phyloP scores from a whole-genome alignment of 2,888 invertebrate genomes.

The Lottia scabra region DNA sequence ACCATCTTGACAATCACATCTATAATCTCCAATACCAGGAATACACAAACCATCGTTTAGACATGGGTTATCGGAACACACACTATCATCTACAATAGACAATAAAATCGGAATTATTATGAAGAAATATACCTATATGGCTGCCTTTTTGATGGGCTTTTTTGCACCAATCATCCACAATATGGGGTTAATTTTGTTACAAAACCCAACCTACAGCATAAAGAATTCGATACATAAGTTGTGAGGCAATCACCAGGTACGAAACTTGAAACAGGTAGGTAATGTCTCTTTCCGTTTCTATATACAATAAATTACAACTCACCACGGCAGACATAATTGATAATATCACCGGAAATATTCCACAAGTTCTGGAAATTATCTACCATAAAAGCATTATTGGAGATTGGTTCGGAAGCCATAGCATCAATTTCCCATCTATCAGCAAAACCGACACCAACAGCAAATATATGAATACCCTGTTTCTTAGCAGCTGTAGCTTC shows the following conservation, averaged over 20 bases:
- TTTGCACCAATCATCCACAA: no score
- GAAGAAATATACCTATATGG: no score
- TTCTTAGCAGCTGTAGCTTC: conserved; percentile 50
- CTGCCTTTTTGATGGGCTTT: no score
- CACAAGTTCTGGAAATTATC: conserved; percentile 46
- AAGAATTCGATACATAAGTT: not conserved
- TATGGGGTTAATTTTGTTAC: no score
- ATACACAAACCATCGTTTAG: conserved; percentile 47
- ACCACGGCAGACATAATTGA: conserved; percentile 52
- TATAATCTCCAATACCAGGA: conserved; percentile 45
- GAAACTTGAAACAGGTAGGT: not conserved
- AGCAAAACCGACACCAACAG: conserved; percentile 55
- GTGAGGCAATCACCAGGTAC: not conserved
- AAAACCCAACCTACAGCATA: no score
- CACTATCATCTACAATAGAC: conserved; percentile 37
- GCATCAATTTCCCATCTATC: conserved; percentile 47
- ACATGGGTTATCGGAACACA: conserved; percentile 51
- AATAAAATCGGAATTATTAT: no score
- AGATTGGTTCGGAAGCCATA: conserved; percentile 49
- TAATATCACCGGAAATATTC: conserved; percentile 46
- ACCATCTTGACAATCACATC: conserved; percentile 50
- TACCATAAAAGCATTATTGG: conserved; percentile 50
- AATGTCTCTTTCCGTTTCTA: no score
- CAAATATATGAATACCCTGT: conserved; percentile 54
- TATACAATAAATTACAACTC: conserved; percentile 5